Evolutionary conservation across 2,797 vertebrate genomes (phyloP).

Genomic region (Diceros bicornis): DNA sequence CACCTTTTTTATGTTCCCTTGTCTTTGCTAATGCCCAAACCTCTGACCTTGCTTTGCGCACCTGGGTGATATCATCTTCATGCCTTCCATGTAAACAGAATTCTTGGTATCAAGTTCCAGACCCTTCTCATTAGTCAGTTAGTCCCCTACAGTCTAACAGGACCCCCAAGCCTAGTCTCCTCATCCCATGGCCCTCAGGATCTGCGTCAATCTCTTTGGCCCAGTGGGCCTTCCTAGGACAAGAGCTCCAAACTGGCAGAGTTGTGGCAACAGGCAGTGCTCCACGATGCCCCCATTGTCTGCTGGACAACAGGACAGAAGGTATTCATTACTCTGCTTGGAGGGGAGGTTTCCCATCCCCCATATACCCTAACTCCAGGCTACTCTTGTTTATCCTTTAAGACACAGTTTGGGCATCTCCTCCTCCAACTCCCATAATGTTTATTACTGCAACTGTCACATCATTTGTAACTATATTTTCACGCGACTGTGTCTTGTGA

Average conservation of each 20-base stretch:
- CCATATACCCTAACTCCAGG: neutral
- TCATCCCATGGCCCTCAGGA: neutral
- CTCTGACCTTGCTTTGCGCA: neutral
- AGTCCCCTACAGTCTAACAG: neutral
- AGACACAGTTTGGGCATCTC: neutral
- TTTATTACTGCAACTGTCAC: neutral
- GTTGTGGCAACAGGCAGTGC: neutral
- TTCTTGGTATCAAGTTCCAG: neutral
- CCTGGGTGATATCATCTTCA: neutral
- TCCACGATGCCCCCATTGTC: neutral
- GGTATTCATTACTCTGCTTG: neutral
- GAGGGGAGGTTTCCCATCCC: neutral
- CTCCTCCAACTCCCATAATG: neutral
- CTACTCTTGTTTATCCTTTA: neutral
- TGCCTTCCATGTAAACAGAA: neutral
- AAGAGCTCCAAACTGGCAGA: neutral
- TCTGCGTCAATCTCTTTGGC: neutral
- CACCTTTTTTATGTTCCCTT: neutral
- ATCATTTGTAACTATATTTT: neutral
- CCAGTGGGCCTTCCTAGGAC: neutral
- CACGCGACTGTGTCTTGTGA: neutral
- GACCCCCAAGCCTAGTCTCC: neutral
- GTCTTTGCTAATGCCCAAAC: neutral
- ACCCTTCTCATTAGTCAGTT: neutral
- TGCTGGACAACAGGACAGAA: neutral